phyloP scores from a whole-genome alignment of 2,888 invertebrate species.

The Heliconius ethilla region DNA sequence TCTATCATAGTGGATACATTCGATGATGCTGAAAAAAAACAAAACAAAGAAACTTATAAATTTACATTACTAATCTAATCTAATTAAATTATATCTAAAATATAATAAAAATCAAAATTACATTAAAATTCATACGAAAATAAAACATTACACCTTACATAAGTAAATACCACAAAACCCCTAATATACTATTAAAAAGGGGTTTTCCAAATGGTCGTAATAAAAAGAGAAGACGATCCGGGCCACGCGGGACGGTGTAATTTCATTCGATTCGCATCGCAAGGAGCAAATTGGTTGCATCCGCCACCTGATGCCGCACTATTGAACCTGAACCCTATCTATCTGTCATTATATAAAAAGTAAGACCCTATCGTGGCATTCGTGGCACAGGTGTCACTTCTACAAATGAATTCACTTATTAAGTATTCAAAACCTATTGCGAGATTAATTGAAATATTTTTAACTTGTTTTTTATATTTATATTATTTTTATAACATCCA shows the following conservation, averaged over 20 bases:
- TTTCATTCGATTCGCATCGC: conserved; percentile 26
- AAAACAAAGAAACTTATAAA: no score
- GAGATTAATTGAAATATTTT: not conserved
- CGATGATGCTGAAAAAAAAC: no score
- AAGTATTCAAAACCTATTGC: not conserved
- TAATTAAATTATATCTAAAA: no score
- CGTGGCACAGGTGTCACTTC: not conserved
- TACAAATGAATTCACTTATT: not conserved
- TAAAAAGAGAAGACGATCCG: conserved; percentile 10
- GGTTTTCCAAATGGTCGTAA: not conserved
- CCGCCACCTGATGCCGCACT: conserved; percentile 22
- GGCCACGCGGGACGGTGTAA: conserved; percentile 20
- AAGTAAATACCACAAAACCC: not conserved
- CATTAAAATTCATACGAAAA: no score
- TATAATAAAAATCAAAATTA: no score
- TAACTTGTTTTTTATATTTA: no score
- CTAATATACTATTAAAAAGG: no score
- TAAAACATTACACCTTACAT: no score
- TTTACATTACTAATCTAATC: no score
- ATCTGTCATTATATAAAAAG: conserved; percentile 7
- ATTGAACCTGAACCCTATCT: conserved; percentile 18
- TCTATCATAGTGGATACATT: no score
- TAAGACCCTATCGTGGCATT: not conserved
- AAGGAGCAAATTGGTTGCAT: conserved; percentile 26
- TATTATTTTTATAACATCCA: no score